Evolutionary conservation across 2,888 invertebrate genomes (phyloP).

Genomic region (Dasypolia templi): DNA sequence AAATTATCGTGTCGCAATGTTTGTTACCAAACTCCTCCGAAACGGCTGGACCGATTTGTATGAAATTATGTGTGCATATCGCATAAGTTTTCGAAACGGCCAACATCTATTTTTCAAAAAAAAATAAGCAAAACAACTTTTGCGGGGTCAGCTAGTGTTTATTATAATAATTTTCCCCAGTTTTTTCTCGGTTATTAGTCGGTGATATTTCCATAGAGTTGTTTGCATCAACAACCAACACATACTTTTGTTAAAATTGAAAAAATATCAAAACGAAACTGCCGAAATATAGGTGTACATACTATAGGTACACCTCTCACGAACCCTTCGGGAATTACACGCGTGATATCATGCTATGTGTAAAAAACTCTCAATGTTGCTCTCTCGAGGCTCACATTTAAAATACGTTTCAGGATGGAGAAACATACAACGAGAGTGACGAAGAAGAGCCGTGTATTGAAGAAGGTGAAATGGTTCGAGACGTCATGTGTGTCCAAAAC

Average conservation of each 20-base stretch:
- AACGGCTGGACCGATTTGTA: no score
- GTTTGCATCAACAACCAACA: neutral
- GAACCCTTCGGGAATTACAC: neutral
- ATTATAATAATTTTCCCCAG: neutral
- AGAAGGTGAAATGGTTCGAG: constrained; percentile 86
- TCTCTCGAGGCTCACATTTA: neutral
- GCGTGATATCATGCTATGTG: neutral
- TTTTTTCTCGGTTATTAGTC: neutral
- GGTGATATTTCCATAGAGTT: neutral
- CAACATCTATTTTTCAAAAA: no score
- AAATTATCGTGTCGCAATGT: no score
- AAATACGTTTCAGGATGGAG: constrained; percentile 77
- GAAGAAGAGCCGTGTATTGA: constrained; percentile 87
- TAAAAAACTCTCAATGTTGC: neutral
- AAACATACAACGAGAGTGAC: constrained; percentile 82
- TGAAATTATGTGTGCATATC: no score
- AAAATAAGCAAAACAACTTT: no score
- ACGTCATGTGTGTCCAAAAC: constrained; percentile 91
- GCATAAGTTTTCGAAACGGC: no score
- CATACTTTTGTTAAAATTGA: neutral
- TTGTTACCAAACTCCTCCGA: no score
- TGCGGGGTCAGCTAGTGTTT: no score
- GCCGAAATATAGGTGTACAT: neutral
- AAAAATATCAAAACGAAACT: neutral
- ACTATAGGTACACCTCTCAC: neutral